These are phyloP conservation scores for Venustoraphidia nigricollis DNA, from an alignment of 2,888 invertebrate species.

Conservation along the genomic window DNA sequence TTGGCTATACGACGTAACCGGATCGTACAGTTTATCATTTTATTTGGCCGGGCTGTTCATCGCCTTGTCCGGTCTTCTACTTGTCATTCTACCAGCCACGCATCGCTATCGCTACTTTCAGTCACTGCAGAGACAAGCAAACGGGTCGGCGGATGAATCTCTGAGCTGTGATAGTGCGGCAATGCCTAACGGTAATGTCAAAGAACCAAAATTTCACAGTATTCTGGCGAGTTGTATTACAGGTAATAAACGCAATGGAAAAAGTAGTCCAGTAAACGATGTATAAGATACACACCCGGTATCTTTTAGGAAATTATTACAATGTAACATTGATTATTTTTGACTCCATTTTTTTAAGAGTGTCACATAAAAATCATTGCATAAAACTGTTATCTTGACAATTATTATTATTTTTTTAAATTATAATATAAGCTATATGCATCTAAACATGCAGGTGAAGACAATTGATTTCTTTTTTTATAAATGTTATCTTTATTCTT, in stretches of 20 bases:
- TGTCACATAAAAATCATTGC: too few relatives aligned
- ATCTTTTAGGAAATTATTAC: too few relatives aligned
- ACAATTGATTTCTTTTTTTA: too few relatives aligned
- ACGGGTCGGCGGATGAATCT: constrained; percentile 16
- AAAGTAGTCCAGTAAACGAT: neutral
- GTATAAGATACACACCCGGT: neutral
- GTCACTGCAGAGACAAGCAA: constrained; percentile 18
- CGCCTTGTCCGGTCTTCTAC: constrained; percentile 51
- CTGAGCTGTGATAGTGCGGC: constrained; percentile 6
- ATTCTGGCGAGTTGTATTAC: constrained; percentile 19
- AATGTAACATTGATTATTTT: too few relatives aligned
- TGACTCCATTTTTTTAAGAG: too few relatives aligned
- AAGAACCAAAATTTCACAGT: constrained; percentile 17
- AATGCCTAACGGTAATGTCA: constrained; percentile 9
- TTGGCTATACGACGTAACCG: constrained; percentile 66
- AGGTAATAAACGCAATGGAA: constrained; percentile 7
- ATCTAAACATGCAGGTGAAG: too few relatives aligned
- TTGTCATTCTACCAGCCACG: constrained; percentile 27
- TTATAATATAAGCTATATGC: too few relatives aligned
- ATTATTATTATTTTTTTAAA: too few relatives aligned
- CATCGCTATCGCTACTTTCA: constrained; percentile 22
- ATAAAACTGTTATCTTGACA: too few relatives aligned
- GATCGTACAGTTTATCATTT: constrained; percentile 63
- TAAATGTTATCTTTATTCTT: too few relatives aligned
- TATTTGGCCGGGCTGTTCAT: constrained; percentile 71